Evolutionary conservation across 2,113 vertebrate genomes (phyloP), one percentile per base, ranked within the genome.

Genomic region (Heterotilapia buettikoferi): DNA sequence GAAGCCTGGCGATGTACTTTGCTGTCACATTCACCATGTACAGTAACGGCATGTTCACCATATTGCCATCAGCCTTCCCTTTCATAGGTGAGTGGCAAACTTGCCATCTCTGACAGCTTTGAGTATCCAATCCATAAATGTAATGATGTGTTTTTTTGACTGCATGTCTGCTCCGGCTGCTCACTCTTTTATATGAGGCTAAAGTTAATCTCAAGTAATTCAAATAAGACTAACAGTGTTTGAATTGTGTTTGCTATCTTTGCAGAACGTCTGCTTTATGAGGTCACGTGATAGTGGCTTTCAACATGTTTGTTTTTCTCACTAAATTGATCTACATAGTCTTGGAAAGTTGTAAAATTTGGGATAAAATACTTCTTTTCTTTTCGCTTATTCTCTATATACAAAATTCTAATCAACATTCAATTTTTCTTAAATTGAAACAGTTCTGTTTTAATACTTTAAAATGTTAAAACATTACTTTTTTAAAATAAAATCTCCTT

Each of bases 1-100:
- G 98, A 36, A 99, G 98, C 94, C 97, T 99, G 93, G 96, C 94
- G 43, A 95, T 98, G 94, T 99, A 98, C 94, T 99, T 99, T 79
- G 96, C 94, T 2, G 96, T 98, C 93, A 97, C 97, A 4, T 97
- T 99, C 94, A 96, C 98, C 87, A 98, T 98, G 97, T 98, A 98
- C 86, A 99, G 98, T 6, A 96, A 99, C 1, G 97, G 97, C 87
- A 95, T 97, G 93, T 98, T 97, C 86, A 90, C 95, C 84, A 82
- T 96, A 83, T 89, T 97, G 86, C 97, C 99, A 2, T 92, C 92
- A 2, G 91, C 96, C 53, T 99, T 99, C 93, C 95, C 97, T 1
- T 99, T 99, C 61, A 71, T 99, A 59, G 98, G 98, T 99, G 95
- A 97, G 97, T 68, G 19, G 6, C 6, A 2, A 53, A 33, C 38